phyloP scores from a whole-genome alignment of 2,113 vertebrate genomes.

The Zingel zingel region DNA sequence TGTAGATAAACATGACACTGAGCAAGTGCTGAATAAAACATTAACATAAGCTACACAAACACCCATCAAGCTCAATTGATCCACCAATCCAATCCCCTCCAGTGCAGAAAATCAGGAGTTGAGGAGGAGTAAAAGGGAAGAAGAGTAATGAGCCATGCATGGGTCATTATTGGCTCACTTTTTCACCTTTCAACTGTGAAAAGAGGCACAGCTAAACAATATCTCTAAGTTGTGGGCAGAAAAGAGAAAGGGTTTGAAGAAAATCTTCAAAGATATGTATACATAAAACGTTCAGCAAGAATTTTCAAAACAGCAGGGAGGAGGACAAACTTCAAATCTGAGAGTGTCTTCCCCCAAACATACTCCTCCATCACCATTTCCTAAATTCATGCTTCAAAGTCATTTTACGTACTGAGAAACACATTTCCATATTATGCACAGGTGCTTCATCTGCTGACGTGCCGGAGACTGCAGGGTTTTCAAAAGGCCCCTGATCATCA shows the following conservation, averaged over 20 bases:
- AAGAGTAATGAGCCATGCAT: constrained; percentile 38
- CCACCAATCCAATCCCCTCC: background rate
- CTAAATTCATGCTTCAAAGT: background rate
- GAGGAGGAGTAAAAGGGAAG: constrained; percentile 2
- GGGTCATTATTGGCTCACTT: constrained; percentile 43
- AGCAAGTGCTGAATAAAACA: constrained; percentile 4
- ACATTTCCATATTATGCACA: background rate
- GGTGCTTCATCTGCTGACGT: background rate
- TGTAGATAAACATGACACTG: constrained; percentile 13
- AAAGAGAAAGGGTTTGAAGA: constrained; percentile 3
- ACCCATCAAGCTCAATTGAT: constrained; percentile 17
- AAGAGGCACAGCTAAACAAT: constrained; percentile 3
- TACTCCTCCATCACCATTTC: background rate
- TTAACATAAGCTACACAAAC: constrained; percentile 27
- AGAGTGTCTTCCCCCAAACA: background rate
- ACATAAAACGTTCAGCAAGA: background rate
- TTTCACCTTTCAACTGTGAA: constrained; percentile 70
- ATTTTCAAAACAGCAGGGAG: constrained; percentile 15
- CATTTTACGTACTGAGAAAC: background rate
- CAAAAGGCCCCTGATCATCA: background rate
- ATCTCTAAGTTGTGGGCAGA: background rate
- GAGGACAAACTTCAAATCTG: background rate
- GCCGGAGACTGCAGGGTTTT: background rate
- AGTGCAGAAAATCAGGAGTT: background rate
- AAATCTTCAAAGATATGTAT: constrained; percentile 2